Evolutionary conservation across 2,888 invertebrate species (phyloP).

Genomic region (Heteropelma amictum): DNA sequence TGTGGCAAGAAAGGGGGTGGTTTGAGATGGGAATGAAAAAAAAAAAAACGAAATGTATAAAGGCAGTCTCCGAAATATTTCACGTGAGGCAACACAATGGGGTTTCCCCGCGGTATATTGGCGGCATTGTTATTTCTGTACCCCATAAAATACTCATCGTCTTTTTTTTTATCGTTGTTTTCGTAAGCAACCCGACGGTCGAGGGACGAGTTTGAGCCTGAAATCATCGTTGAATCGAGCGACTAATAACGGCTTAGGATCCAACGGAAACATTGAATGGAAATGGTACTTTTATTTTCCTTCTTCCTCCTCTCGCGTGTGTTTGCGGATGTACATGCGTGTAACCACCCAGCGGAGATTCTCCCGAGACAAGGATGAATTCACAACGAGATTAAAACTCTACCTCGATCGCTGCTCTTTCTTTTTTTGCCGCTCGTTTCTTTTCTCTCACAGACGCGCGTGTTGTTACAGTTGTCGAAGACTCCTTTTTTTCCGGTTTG

Average conservation of each 20-base stretch:
- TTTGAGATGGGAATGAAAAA: constrained; percentile 25
- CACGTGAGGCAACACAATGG: constrained; percentile 38
- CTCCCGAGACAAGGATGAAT: constrained; percentile 33
- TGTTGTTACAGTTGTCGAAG: constrained; percentile 76
- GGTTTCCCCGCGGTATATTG: constrained; percentile 10
- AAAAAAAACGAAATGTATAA: constrained; percentile 44
- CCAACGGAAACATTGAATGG: constrained; percentile 74
- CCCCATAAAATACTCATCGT: constrained; percentile 78
- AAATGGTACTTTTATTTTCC: constrained; percentile 65
- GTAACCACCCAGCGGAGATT: constrained; percentile 1
- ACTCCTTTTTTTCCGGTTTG: constrained; percentile 23
- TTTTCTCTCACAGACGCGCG: constrained; percentile 42
- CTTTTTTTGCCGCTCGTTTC: constrained; percentile 15
- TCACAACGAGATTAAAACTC: constrained; percentile 52
- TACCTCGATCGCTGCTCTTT: constrained; percentile 45
- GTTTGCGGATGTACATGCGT: not conserved
- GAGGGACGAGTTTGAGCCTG: constrained; percentile 53
- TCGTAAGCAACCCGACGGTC: constrained; percentile 72
- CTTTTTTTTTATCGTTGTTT: constrained; percentile 75
- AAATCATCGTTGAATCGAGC: constrained; percentile 34
- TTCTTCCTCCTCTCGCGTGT: constrained; percentile 50
- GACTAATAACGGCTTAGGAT: constrained; percentile 70
- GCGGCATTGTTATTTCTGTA: constrained; percentile 68
- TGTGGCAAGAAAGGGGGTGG: not conserved
- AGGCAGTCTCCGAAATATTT: constrained; percentile 9